phyloP scores from a whole-genome alignment of 1,140 invertebrate species.

The Drosophila kepulauana region DNA sequence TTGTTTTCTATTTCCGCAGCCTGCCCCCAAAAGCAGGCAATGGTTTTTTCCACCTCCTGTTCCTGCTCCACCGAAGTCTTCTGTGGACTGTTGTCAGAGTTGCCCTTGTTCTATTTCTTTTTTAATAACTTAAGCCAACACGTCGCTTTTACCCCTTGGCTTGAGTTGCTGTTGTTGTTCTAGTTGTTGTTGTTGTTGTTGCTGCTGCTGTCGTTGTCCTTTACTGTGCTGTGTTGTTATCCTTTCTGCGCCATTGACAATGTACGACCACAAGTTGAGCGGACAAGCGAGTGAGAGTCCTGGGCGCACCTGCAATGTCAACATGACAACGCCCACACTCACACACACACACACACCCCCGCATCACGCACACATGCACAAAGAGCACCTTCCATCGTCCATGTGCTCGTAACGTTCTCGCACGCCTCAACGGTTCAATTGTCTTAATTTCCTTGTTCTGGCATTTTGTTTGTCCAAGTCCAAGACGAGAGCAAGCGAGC shows the following conservation, averaged over 20 bases:
- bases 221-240: constrained; percentile 55
- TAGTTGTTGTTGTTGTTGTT: constrained; percentile 20
- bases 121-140: constrained; percentile 82
- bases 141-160: constrained; percentile 45
- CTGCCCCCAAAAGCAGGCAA: constrained; percentile 5
- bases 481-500: constrained; percentile 28
- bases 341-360: constrained; percentile 14
- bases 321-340: constrained; percentile 66
- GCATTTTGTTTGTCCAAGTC: constrained; percentile 73
- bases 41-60: constrained; percentile 1
- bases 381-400: constrained; percentile 53
- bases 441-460: constrained; percentile 81
- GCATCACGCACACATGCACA: constrained; percentile 2
- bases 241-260: constrained; percentile 79
- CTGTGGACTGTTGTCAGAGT: not conserved
- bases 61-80: not conserved
- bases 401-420: constrained; percentile 46
- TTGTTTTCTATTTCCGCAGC: constrained; percentile 64
- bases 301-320: constrained; percentile 79
- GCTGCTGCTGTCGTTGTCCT: constrained; percentile 25
- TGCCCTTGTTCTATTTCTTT: constrained; percentile 51
- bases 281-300: constrained; percentile 30
- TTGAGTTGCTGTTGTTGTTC: not conserved
- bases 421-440: constrained; percentile 83
- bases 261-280: constrained; percentile 49